Evolutionary conservation across 2,888 invertebrate genomes (phyloP), one percentile per base, ranked within the genome.

Genomic region (Sphaerophoria taeniata): DNA sequence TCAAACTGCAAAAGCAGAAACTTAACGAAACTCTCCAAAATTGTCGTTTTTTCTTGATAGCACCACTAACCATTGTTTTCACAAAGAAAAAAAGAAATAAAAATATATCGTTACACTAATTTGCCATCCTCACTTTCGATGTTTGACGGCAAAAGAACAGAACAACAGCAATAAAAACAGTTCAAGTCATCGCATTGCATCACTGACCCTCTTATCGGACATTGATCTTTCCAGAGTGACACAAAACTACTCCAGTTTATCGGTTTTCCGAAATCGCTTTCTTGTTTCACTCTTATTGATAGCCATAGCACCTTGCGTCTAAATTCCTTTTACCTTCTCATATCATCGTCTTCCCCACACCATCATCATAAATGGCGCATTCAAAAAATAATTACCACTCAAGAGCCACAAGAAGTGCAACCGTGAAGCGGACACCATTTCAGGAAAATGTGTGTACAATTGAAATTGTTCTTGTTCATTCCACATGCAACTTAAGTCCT

Each of bases 151-250:
- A 9, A 39, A 39, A 39, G 9, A 16, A 16, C 14, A 11, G 34
- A 4, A 34, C 3, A 5, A 6, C 2, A 47, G 49, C 31, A 47
- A 45, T 11, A 47, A 49, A 34, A 65, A 34, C 16, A 6, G 12
- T 0, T 47, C 34, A 34, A 14, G 12, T 14, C 24, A 4, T 7
- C 7, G 9, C 14, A 34, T 49, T 67, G 60, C 67, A 11, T 39
- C 6, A 51, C 2, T 67, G 65, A 24, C 67, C 73, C 77, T 65
- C 63, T 83, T 84, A 84, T 84, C 84, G 80, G 51, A 5, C 80
- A 61, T 56, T 61, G 84, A 84, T 84, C 84, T 84, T 84, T 80
- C 80, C 84, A 84, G 82, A 83, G 84, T 84, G 84, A 84, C 84
- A 84, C 80, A 80, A 75, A 75, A 75, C 80, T 45, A 36, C 67